phyloP scores from a whole-genome alignment of 2,797 vertebrate genomes.

The Phylloscopus collybita region DNA sequence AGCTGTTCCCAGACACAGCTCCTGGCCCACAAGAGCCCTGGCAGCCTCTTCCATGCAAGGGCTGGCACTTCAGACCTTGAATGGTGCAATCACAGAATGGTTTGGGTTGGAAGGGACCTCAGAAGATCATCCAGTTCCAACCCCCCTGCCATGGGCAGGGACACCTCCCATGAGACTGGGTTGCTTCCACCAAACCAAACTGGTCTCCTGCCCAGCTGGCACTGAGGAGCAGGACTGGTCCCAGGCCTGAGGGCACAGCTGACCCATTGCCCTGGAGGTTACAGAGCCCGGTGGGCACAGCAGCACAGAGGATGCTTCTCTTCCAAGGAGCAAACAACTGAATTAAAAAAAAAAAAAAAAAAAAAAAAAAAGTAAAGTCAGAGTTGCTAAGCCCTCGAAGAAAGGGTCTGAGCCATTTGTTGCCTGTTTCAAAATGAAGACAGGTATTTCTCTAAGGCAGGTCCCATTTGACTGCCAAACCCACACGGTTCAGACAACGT shows the following conservation, averaged over 20 bases:
- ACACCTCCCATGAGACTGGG: background rate
- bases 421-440: background rate
- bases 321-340: background rate
- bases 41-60: background rate
- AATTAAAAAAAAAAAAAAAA: background rate
- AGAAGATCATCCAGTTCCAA: background rate
- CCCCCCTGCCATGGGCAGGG: background rate
- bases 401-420: background rate
- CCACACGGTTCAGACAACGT: background rate
- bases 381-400: background rate
- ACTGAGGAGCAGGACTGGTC: background rate
- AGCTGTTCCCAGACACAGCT: background rate
- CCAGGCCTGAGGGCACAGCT: background rate
- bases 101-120: background rate
- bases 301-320: background rate
- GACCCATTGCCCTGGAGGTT: accelerated
- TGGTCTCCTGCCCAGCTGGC: background rate
- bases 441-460: background rate
- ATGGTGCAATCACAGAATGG: background rate
- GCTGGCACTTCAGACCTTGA: background rate
- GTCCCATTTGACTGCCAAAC: background rate
- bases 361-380: background rate
- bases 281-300: background rate
- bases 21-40: background rate
- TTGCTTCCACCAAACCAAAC: background rate